Evolutionary conservation across 2,113 vertebrate genomes (phyloP).

Genomic region (Reinhardtius hippoglossoides): DNA sequence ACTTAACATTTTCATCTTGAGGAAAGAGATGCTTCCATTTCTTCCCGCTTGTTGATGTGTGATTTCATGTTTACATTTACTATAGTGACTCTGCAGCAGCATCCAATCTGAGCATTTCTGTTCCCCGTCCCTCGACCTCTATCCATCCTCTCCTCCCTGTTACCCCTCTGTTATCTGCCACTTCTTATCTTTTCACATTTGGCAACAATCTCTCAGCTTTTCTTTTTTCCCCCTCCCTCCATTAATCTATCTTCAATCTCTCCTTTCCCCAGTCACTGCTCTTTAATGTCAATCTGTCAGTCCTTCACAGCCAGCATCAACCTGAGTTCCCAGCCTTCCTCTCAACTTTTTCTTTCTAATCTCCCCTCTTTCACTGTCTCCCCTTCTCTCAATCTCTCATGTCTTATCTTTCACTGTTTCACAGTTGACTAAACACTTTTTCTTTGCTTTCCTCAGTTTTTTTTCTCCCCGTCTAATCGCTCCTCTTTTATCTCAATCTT

Average conservation of each 20-base stretch:
- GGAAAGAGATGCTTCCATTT: conserved; percentile 6
- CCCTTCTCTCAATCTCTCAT: conserved; percentile 38
- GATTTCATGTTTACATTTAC: conserved; percentile 4
- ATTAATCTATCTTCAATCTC: conserved; percentile 47
- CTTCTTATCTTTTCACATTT: conserved; percentile 30
- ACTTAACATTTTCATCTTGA: conserved; percentile 33
- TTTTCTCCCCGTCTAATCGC: conserved; percentile 54
- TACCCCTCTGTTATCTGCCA: conserved; percentile 11
- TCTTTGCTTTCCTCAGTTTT: conserved; percentile 56
- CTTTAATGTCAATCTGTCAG: conserved; percentile 51
- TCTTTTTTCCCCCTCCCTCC: conserved; percentile 1
- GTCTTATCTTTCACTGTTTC: conserved; percentile 69
- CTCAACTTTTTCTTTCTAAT: conserved; percentile 49
- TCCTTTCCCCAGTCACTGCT: conserved; percentile 15
- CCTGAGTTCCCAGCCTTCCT: conserved; percentile 51
- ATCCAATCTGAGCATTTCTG: conserved; percentile 22
- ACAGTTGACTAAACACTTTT: conserved; percentile 75
- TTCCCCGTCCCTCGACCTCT: conserved; percentile 6
- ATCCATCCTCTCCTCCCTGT: conserved; percentile 16
- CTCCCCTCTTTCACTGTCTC: conserved; percentile 30
- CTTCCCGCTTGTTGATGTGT: too few species aligned
- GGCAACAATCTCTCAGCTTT: conserved; percentile 26
- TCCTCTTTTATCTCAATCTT: conserved; percentile 71
- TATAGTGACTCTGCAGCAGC: conserved; percentile 11
- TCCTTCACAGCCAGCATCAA: conserved; percentile 49